Percentiles rank a stretch among this genome's conserved stretches.
These are phyloP conservation scores for Strigamia crassipes DNA, from an alignment of 2,888 invertebrate genomes.

Conservation along the genomic window DNA sequence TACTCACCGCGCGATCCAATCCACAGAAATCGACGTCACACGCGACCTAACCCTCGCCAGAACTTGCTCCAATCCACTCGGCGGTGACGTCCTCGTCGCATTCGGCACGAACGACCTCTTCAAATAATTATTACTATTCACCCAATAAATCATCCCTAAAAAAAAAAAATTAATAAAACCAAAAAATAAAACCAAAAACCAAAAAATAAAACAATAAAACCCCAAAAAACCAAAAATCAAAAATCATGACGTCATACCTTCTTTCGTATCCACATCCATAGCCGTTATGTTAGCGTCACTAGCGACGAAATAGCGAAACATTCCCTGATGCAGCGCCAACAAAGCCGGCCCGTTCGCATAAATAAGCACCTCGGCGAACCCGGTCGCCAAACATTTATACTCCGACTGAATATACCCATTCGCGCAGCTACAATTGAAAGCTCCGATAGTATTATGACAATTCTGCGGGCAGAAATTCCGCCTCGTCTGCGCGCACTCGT, in stretches of 20 bases:
- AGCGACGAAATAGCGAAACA: slow-evolving; percentile 45
- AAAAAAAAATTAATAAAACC: background rate
- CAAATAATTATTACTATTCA: slow-evolving; percentile 43
- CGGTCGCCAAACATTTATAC: slow-evolving; percentile 46
- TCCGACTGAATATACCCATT: slow-evolving; percentile 68
- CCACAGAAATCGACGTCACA: slow-evolving; percentile 86
- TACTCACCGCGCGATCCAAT: slow-evolving; percentile 74
- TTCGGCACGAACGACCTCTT: slow-evolving; percentile 45
- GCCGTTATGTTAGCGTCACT: slow-evolving; percentile 46
- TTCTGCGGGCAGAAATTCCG: slow-evolving; percentile 87
- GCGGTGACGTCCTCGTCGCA: slow-evolving; percentile 32
- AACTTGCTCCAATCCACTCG: slow-evolving; percentile 46
- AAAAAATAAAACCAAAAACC: background rate
- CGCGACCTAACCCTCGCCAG: slow-evolving; percentile 61
- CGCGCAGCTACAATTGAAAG: slow-evolving; percentile 82
- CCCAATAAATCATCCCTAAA: slow-evolving; percentile 47
- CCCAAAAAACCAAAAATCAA: background rate
- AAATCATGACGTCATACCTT: background rate
- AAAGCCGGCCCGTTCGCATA: slow-evolving; percentile 46
- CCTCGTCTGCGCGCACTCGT: slow-evolving; percentile 72
- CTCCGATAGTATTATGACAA: slow-evolving; percentile 89
- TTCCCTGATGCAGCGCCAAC: slow-evolving; percentile 45
- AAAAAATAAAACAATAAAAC: background rate
- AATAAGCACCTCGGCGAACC: slow-evolving; percentile 44
- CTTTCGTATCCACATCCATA: slow-evolving; percentile 46